Base-by-base conservation (phyloP, 2,888 invertebrate genomes). In the Rhogogaster chlorosoma region DNA sequence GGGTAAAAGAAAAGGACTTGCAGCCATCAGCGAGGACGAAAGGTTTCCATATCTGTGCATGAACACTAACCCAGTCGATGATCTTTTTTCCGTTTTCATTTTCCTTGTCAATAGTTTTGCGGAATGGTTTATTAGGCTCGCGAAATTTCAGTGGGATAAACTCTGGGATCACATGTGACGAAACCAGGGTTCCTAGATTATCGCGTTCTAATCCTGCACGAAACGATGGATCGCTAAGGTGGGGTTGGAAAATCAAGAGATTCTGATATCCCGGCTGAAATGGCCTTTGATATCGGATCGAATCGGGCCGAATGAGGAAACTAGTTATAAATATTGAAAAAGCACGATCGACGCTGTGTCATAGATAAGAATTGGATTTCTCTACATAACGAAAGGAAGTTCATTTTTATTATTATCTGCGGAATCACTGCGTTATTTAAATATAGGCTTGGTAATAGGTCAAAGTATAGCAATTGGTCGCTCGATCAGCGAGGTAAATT, bases 401-500 rank as follows among this genome's bases (percentile, higher is more conserved):
- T 67, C 6, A 32, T 32, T 67, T 67, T 32, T 42, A 42, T 42
- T 42, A 22, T 26, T 61, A 22, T 12, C 32, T 70, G 32, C 18
- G 9, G 36, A 29, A 36, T 36, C 36, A 36, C 36, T 36, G 36
- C 70, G 70, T 70, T n/a, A 70, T 70, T 70, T 36, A n/a, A 70
- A 70, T 32, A 70, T 70, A 70, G 70, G 7, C 36, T 18, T 6
- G 7, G n/a, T n/a, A 36, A 70, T 70, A 36, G 70, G 70, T 70
- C 70, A 36, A 36, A 36, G 70, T 70, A n/a, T 36, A 70, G 70
- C 36, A 36, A 70, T 71, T 38, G 9, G 22, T 71, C 36, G 42
- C 38, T 71, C 71, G 71, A 71, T 71, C 71, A 38, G 42, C 22
- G 71, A 71, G 42, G 71, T 10, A 71, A 71, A 71, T 71, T 71